Percentiles rank a stretch among this genome's conserved stretches.
Evolutionary conservation across 2,888 invertebrate species (phyloP).

Genomic region (Dendrolimus pini): DNA sequence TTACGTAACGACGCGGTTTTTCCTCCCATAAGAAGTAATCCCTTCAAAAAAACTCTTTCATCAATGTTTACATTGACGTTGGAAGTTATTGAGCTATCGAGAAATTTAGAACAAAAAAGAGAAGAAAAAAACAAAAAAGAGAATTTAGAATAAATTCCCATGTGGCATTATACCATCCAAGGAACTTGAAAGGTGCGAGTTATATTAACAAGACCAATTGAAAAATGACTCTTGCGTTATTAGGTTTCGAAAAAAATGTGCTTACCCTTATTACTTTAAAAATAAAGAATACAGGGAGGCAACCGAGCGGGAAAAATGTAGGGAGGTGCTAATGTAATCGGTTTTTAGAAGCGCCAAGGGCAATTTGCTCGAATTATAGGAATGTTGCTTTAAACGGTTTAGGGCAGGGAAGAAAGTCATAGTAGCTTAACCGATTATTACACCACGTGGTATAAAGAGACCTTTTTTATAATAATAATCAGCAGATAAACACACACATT

Average conservation of each 20-base stretch:
- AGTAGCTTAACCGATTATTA: not conserved
- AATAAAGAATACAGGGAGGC: slow-evolving; percentile 29
- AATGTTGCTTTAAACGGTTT: slow-evolving; percentile 12
- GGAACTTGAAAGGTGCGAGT: slow-evolving; percentile 25
- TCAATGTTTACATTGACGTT: too few species aligned
- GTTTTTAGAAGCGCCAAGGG: slow-evolving; percentile 37
- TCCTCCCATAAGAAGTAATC: too few species aligned
- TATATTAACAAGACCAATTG: slow-evolving; percentile 56
- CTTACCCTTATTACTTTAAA: slow-evolving; percentile 50
- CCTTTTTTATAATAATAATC: too few species aligned
- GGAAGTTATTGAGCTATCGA: too few species aligned
- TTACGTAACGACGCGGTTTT: too few species aligned
- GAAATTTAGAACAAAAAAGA: too few species aligned
- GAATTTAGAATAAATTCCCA: too few species aligned
- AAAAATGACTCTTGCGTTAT: slow-evolving; percentile 71
- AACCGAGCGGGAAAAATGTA: slow-evolving; percentile 50
- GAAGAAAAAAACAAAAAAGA: too few species aligned
- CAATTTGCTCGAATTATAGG: slow-evolving; percentile 46
- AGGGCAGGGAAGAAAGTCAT: not conserved
- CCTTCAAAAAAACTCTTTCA: too few species aligned
- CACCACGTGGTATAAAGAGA: too few species aligned
- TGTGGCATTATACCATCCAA: slow-evolving; percentile 30
- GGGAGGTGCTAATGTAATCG: slow-evolving; percentile 53
- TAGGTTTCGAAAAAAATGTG: slow-evolving; percentile 62
- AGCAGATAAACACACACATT: too few species aligned